phyloP scores from a whole-genome alignment of 2,888 invertebrate species.

The Tortricodes alternella region DNA sequence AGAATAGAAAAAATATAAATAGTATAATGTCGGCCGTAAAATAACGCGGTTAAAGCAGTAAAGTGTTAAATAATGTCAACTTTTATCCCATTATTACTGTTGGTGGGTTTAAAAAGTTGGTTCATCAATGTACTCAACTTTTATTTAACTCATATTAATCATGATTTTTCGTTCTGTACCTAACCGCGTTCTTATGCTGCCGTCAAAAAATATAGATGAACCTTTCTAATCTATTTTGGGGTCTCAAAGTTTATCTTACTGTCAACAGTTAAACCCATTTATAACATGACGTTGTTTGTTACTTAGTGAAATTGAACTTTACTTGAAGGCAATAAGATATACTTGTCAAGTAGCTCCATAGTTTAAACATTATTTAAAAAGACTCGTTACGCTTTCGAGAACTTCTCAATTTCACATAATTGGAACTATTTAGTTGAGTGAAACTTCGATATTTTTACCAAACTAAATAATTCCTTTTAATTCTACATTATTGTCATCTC shows the following conservation, averaged over 20 bases:
- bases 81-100: neutral
- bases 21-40: conserved; percentile 13
- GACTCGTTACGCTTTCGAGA: conserved; percentile 5
- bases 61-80: neutral
- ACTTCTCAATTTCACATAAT: neutral
- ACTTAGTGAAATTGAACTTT: neutral
- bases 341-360: neutral
- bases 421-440: neutral
- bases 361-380: neutral
- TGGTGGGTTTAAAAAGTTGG: neutral
- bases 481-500: conserved; percentile 18
- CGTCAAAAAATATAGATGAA: neutral
- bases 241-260: conserved; percentile 14
- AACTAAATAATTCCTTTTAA: neutral
- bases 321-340: conserved; percentile 9
- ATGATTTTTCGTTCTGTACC: neutral
- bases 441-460: neutral
- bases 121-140: neutral
- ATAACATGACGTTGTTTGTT: neutral
- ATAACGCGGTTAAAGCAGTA: conserved; percentile 15
- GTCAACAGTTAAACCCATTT: neutral
- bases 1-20: conserved; percentile 1
- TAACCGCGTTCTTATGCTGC: conserved; percentile 5
- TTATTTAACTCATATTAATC: neutral
- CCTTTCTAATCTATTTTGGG: conserved; percentile 1